Evolutionary conservation across 2,888 invertebrate species (phyloP), one percentile per base, ranked within the genome.

Genomic region (Tetragnatha montana): DNA sequence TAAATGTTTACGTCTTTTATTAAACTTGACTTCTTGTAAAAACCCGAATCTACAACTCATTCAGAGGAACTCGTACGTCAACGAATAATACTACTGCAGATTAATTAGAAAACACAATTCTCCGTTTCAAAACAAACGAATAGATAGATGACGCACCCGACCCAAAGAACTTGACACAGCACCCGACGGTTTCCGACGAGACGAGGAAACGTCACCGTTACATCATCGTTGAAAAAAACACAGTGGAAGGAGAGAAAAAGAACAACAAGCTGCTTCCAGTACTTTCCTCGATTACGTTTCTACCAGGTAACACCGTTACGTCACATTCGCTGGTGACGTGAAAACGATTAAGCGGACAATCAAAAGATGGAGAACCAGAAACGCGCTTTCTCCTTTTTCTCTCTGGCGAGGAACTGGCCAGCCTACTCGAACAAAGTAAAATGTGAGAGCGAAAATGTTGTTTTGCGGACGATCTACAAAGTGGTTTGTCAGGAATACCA

Each of bases 221-320:
- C 47, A 75, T 47, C 75, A n/a, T 35, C 35, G 8, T 47, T 17
- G 47, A 35, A 75, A 17, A 14, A 49, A 82, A 70, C 69, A 78
- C 22, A n/a, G 68, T 14, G 47, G 19, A 74, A 80, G 12, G n/a
- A 19, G 21, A 49, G n/a, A 47, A 74, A 35, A 35, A 79, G 49
- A 69, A 51, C 49, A 51, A 4, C 35, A 35, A 60, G 35, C n/a
- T 79, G 71, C 71, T 81, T 69, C 78, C 68, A 22, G 47, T 19
- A 80, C 70, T 10, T 14, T 12, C 21, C 73, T 22, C 80, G 49
- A 78, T 84, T 85, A 71, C 84, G 79, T 84, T 85, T 75, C 47
- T 85, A 71, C 84, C 75, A 47, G 89, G 89, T 85, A 85, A 84
- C 35, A 89, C 78, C 76, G 78, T 76, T 76, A 82, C 19, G 51